These are phyloP conservation scores for Melinaea menophilus DNA, from an alignment of 2,888 invertebrate species.

Conservation along the genomic window DNA sequence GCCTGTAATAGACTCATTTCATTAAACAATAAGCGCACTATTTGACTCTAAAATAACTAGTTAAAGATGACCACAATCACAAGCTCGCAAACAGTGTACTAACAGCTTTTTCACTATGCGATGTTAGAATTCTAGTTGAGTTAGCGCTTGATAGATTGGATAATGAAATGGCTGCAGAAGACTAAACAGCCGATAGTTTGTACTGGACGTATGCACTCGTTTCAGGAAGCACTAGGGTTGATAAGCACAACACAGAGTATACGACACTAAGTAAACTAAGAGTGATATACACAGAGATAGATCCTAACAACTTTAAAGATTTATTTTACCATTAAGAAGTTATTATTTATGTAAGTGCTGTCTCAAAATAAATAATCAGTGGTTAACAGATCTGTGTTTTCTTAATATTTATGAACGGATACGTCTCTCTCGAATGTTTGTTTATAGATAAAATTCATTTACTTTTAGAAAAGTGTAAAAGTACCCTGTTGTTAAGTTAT, in stretches of 20 bases:
- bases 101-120: too few relatives aligned
- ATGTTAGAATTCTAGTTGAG: too few relatives aligned
- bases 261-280: constrained; percentile 9
- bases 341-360: neutral
- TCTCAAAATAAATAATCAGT: neutral
- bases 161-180: too few relatives aligned
- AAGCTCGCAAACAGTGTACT: too few relatives aligned
- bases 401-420: constrained; percentile 1
- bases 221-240: constrained; percentile 63
- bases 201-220: constrained; percentile 28
- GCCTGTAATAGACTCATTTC: too few relatives aligned
- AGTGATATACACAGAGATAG: neutral
- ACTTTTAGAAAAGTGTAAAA: constrained; percentile 65
- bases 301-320: neutral
- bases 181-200: neutral
- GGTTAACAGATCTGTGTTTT: neutral
- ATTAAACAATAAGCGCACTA: too few relatives aligned
- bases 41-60: too few relatives aligned
- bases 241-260: constrained; percentile 71
- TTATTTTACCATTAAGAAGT: too few relatives aligned
- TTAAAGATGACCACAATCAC: too few relatives aligned
- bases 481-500: constrained; percentile 55
- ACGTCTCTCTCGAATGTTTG: constrained; percentile 21
- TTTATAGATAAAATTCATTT: constrained; percentile 24
- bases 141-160: too few relatives aligned